Evolutionary conservation across 2,797 vertebrate genomes (phyloP).

Genomic region (Sebastes baramenuke): DNA sequence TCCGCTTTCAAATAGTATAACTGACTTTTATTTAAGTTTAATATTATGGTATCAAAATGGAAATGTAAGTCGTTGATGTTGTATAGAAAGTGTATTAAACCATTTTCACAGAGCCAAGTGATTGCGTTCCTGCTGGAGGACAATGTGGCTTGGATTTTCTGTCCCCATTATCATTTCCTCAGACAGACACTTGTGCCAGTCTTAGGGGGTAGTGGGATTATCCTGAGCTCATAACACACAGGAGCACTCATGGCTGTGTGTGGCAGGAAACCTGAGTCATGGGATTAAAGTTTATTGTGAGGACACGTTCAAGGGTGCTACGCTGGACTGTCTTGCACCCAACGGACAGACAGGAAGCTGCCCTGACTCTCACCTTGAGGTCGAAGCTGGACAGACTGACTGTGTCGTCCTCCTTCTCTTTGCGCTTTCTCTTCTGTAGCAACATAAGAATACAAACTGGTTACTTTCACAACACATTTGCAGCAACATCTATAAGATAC

Average conservation of each 20-base stretch:
- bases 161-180: conserved; percentile 11
- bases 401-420: conserved; percentile 90
- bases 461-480: neutral
- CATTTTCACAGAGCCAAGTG: neutral
- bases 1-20: neutral
- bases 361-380: conserved; percentile 86
- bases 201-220: conserved; percentile 35
- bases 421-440: conserved; percentile 90
- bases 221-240: conserved; percentile 35
- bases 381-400: conserved; percentile 91
- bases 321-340: neutral
- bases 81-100: neutral
- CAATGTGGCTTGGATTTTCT: neutral
- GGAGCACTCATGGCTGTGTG: neutral
- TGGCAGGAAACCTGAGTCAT: conserved; percentile 45
- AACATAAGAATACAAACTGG: neutral
- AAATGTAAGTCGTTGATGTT: neutral
- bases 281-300: conserved; percentile 40
- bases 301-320: neutral
- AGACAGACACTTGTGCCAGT: conserved; percentile 3
- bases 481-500: neutral
- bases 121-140: neutral
- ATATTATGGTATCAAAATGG: neutral
- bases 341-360: neutral
- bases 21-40: neutral